Percentiles rank a stretch among this genome's conserved stretches.
Evolutionary conservation across 2,888 invertebrate species (phyloP).

Genomic region (Cosmia trapezina): DNA sequence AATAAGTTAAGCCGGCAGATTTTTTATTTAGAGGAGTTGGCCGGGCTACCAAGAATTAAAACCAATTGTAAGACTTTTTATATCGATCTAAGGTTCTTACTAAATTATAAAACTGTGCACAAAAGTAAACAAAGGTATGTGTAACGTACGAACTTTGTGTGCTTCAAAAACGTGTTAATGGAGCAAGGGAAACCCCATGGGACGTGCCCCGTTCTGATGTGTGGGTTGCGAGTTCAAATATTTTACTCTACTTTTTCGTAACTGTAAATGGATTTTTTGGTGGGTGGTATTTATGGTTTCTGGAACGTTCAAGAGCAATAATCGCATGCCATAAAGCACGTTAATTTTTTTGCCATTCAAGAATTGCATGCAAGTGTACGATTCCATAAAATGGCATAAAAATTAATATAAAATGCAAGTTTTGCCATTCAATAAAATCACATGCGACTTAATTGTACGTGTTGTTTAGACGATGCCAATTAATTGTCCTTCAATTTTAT

Average conservation of each 20-base stretch:
- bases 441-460: no score
- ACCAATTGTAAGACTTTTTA: constrained; percentile 61
- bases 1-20: constrained; percentile 71
- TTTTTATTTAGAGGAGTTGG: constrained; percentile 73
- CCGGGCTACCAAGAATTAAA: constrained; percentile 63
- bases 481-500: no score
- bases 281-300: not conserved
- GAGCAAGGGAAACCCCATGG: constrained; percentile 71
- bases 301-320: no score
- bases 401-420: no score
- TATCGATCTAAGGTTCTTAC: constrained; percentile 17
- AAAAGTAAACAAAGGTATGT: constrained; percentile 43
- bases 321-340: no score
- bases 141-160: constrained; percentile 41
- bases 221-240: constrained; percentile 66
- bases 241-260: constrained; percentile 56
- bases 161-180: constrained; percentile 73
- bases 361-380: no score
- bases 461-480: no score
- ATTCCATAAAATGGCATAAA: no score
- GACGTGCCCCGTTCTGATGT: constrained; percentile 69
- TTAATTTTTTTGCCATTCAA: no score
- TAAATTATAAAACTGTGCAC: constrained; percentile 27
- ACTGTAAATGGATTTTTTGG: constrained; percentile 5
- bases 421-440: no score